Evolutionary conservation across 2,888 invertebrate species (phyloP), one percentile per base, ranked within the genome.

Genomic region (Lithophane socia): DNA sequence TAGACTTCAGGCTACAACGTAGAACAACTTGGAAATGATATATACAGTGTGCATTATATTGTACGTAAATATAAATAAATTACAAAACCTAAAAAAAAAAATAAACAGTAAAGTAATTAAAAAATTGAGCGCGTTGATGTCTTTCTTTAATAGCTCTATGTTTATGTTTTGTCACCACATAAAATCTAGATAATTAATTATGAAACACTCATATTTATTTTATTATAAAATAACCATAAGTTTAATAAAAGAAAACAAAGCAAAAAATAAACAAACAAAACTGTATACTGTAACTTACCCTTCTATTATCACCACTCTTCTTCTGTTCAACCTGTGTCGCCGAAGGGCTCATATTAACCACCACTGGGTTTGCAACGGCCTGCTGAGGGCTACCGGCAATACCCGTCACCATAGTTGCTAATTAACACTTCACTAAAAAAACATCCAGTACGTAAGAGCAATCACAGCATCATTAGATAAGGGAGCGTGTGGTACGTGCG

Each of bases 391-490:
- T 92, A 77, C 93, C 93, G 65, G 93, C 91, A 75, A 94, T 92
- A 85, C 95, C 95, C 80, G 96, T 96, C 94, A 96, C 96, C 96
- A 96, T 96, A 90, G 89, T 89, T 86, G 86, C 88, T 88, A 79
- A 86, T 76, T 66, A 82, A 42, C 84, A 90, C 92, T 91, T 85
- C 85, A 86, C 84, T 69, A 58, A 83, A 73, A 83, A 74, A 79
- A 79, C 79, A 83, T 86, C 84, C 86, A 83, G 65, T 84, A 77
- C 79, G 83, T 84, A 75, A 80, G 75, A 83, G 85, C 83, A 90
- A 90, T 92, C 91, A 92, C 93, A 91, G 91, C 92, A 92, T 91
- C 83, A 84, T 89, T 84, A 76, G 65, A 61, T 64, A 61, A 24
- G 56, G 70, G 69, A 66, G 63, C 86, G 80, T 79, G 89, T 69